These are phyloP conservation scores for Poeciliopsis gracilis DNA, from an alignment of 2,797 vertebrate species.

Conservation along the genomic window DNA sequence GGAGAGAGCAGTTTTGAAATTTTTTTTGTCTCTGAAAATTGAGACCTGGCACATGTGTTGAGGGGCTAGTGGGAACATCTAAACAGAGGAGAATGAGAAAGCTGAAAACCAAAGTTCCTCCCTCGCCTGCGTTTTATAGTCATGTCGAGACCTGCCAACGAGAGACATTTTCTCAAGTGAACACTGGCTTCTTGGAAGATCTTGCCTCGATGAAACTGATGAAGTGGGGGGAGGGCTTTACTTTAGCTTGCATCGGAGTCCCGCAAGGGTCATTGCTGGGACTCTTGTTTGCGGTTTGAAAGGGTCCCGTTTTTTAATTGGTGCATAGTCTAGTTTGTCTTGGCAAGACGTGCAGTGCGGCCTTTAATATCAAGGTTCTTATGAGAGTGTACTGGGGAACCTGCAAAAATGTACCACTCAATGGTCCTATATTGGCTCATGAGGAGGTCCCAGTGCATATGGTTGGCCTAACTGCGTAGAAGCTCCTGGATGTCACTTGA, in stretches of 20 bases:
- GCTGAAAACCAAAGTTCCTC: conserved; percentile 92
- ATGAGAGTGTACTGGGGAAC: conserved; percentile 92
- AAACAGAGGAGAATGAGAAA: conserved; percentile 88
- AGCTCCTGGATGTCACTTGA: conserved; percentile 99
- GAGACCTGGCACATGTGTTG: conserved; percentile 98
- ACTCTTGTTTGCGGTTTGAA: conserved; percentile 60
- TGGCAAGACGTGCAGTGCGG: conserved; percentile 99
- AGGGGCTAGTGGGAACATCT: conserved; percentile 84
- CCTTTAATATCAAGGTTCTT: conserved; percentile 93
- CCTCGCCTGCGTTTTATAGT: conserved; percentile 96
- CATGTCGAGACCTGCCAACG: conserved; percentile 99
- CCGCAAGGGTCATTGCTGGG: conserved; percentile 66
- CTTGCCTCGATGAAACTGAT: conserved; percentile 97
- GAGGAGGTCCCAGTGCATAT: conserved; percentile 95
- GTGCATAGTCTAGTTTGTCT: conserved; percentile 90
- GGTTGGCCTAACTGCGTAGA: conserved; percentile 97
- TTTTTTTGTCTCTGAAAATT: conserved; percentile 92
- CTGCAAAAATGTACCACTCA: conserved; percentile 86
- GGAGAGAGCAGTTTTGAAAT: conserved; percentile 93
- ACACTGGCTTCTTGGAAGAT: conserved; percentile 98
- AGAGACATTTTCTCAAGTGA: conserved; percentile 99
- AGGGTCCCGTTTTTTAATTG: conserved; percentile 70
- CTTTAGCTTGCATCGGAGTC: conserved; percentile 68
- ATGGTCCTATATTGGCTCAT: conserved; percentile 94
- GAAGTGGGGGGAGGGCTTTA: conserved; percentile 57